Conservation (phyloP, 1,140 invertebrate species). For the Hylyphantes graminicola region DNA sequence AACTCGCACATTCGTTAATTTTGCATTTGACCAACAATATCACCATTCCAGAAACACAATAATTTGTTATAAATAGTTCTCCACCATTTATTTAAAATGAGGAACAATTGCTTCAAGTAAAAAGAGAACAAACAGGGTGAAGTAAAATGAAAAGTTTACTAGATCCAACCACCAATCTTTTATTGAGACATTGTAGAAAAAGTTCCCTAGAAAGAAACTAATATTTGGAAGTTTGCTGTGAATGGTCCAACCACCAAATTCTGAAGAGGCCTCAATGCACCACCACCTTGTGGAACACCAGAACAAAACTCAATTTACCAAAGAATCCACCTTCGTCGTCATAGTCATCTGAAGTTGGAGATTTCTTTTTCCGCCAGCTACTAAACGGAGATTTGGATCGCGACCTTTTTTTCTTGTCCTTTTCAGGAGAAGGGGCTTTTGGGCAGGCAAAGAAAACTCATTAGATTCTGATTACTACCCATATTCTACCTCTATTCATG, state of each 20-base stretch:
- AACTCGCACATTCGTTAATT: no score
- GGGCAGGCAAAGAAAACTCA: slow-evolving; percentile 29
- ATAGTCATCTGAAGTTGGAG: slow-evolving; percentile 43
- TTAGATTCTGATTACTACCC: no score
- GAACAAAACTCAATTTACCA: slow-evolving; percentile 45
- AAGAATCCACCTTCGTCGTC: slow-evolving; percentile 52
- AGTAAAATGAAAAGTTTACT: not conserved
- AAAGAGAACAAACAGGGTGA: not conserved
- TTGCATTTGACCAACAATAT: no score
- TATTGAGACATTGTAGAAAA: not conserved
- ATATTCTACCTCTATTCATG: not conserved
- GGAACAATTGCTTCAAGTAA: no score
- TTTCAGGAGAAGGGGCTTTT: slow-evolving; percentile 63
- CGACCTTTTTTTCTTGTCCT: slow-evolving; percentile 72
- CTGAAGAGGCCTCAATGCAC: not conserved
- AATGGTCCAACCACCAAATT: not conserved
- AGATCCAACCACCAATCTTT: not conserved
- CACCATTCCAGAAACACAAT: no score
- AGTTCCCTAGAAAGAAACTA: not conserved
- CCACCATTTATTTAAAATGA: no score
- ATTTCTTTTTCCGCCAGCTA: slow-evolving; percentile 81
- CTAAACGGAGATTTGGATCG: slow-evolving; percentile 91
- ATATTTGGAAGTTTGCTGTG: not conserved
- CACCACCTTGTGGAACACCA: slow-evolving; percentile 38
- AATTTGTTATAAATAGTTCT: no score